Conservation (phyloP, 2,797 vertebrate species). For the Epinephelus coioides region DNA sequence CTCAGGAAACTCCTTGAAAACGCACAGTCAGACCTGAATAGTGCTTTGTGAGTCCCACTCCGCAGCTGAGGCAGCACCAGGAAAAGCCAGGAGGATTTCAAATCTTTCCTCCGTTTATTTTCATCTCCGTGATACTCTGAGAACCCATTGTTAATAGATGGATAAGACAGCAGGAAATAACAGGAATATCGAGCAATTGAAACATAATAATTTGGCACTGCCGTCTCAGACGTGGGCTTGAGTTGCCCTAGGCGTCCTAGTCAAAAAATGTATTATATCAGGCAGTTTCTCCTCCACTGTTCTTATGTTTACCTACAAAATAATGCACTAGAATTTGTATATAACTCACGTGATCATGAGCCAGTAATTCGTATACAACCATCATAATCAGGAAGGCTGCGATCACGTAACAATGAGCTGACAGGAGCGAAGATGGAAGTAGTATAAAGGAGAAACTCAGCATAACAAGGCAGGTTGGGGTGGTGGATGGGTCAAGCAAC, state of each 20-base stretch:
- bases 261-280: not conserved
- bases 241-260: not conserved
- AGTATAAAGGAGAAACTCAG: too few species aligned
- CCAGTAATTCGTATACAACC: too few species aligned
- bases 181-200: constrained; percentile 26
- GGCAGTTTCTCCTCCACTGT: too few species aligned
- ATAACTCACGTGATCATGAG: too few species aligned
- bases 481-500: too few species aligned
- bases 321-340: too few species aligned
- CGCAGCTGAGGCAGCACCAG: constrained; percentile 61
- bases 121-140: constrained; percentile 37
- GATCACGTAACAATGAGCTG: too few species aligned
- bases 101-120: constrained; percentile 68
- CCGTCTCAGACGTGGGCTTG: not conserved
- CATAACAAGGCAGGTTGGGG: too few species aligned
- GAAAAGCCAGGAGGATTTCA: constrained; percentile 61
- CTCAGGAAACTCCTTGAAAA: constrained; percentile 79
- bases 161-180: constrained; percentile 48
- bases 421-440: too few species aligned
- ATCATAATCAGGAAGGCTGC: too few species aligned
- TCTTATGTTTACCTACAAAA: too few species aligned
- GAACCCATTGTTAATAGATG: constrained; percentile 52
- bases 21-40: constrained; percentile 68
- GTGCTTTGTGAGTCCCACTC: constrained; percentile 51
- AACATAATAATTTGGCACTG: constrained; percentile 1